A percentile compares a stretch with the other conserved stretches of the same genome.
These are phyloP conservation scores for Tineola bisselliella DNA, from an alignment of 2,888 invertebrate genomes.

Conservation along the genomic window DNA sequence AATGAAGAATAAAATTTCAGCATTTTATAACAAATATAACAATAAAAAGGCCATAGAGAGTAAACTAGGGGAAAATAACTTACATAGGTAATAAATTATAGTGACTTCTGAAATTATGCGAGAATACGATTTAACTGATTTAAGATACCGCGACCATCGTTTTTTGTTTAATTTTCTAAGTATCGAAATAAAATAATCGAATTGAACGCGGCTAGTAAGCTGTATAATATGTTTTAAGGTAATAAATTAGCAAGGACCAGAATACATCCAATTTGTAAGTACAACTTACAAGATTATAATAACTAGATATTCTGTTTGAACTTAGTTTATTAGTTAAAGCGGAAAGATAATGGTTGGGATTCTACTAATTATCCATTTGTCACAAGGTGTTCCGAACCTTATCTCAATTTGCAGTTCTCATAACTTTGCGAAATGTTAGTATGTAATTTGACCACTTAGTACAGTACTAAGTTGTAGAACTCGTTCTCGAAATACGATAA, in stretches of 20 bases:
- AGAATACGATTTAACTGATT: too few relatives aligned
- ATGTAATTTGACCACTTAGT: constrained; percentile 1
- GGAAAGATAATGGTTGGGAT: constrained; percentile 11
- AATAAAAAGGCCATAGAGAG: too few relatives aligned
- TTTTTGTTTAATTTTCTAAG: too few relatives aligned
- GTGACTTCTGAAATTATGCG: too few relatives aligned
- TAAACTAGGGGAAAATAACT: background rate
- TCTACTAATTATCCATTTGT: constrained; percentile 16
- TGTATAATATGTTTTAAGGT: too few relatives aligned
- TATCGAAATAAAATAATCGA: too few relatives aligned
- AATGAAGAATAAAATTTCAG: too few relatives aligned
- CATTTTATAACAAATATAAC: too few relatives aligned
- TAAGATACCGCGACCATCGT: too few relatives aligned
- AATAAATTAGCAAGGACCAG: background rate
- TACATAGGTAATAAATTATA: background rate
- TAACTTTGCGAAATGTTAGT: background rate
- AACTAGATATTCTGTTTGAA: constrained; percentile 9
- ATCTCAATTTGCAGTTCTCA: background rate
- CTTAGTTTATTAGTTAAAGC: constrained; percentile 12
- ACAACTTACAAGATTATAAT: background rate
- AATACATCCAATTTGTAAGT: background rate
- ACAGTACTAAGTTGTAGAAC: background rate
- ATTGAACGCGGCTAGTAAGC: too few relatives aligned
- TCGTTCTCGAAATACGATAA: background rate
- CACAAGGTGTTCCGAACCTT: constrained; percentile 16